Evolutionary conservation across 2,113 vertebrate genomes (phyloP), one percentile per base, ranked within the genome.

Genomic region (Neotoma lepida): DNA sequence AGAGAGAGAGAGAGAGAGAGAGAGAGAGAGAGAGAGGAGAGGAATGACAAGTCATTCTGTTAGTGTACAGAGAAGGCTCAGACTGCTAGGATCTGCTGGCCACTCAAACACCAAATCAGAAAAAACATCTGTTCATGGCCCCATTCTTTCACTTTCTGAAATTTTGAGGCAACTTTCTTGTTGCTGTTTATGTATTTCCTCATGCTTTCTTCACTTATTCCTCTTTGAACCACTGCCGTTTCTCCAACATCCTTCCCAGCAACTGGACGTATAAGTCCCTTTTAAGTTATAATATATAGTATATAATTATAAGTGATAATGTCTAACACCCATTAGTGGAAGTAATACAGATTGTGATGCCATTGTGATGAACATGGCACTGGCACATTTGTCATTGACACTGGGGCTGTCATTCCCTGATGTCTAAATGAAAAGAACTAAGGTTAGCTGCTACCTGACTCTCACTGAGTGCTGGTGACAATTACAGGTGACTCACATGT

Each of bases 331-430:
- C 10, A 0, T 6, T 51, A 39, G 73, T 18, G 20, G 56, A 28
- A 1, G n/a, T 24, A 58, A 30, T 41, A 14, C 39, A 39, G 58
- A 14, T 1, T 41, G 4, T 14, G 39, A 20, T 3, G 85, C 1
- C 44, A 39, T 0, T 0, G 2, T 13, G 22, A 78, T 2, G 15
- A 44, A 39, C 22, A 7, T 4, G 10, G 28, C 3, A 0, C 18
- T 30, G 0, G 66, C 14, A 0, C 13, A 35, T n/a, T 9, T 33
- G 15, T 46, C 74, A 1, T n/a, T 1, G 2, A 63, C 49, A 14
- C 13, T 0, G 24, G 1, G 44, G 58, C 51, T 13, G 2, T 28
- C 7, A 1, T 41, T 33, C 6, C 20, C 5, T 66, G 0, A 12
- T 28, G 6, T 33, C 30, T 22, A 14, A 51, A 30, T 71, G 63